phyloP scores from a whole-genome alignment of 2,888 invertebrate species.

The Pedicia rivosa region DNA sequence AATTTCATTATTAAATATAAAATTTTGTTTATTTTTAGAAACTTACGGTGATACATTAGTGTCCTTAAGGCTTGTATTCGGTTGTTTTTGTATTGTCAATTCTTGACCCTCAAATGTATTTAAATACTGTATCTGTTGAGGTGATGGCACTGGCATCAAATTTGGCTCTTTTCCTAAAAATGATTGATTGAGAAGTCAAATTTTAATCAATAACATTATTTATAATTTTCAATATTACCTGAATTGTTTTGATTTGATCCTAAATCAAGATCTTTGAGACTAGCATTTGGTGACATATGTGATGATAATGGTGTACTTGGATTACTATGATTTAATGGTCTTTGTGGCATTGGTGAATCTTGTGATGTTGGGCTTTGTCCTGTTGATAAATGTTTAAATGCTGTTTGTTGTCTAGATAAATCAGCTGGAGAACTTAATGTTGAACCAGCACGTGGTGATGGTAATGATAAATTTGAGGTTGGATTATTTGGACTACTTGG shows the following conservation, averaged over 20 bases:
- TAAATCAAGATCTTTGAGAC: slow-evolving; percentile 26
- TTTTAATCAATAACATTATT: neutral
- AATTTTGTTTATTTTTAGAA: slow-evolving; percentile 9
- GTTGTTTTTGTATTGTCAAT: slow-evolving; percentile 89
- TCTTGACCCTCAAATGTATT: slow-evolving; percentile 95
- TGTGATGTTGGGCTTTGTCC: slow-evolving; percentile 22
- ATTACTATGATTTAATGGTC: slow-evolving; percentile 44
- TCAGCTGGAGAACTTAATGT: slow-evolving; percentile 52
- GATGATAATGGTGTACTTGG: slow-evolving; percentile 54
- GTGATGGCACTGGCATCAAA: slow-evolving; percentile 90
- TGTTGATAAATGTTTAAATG: slow-evolving; percentile 4
- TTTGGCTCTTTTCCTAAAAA: slow-evolving; percentile 59
- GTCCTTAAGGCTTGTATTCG: slow-evolving; percentile 61
- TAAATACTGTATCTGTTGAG: slow-evolving; percentile 90
- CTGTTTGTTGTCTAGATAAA: slow-evolving; percentile 22
- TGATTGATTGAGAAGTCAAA: neutral
- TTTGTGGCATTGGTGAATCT: slow-evolving; percentile 36
- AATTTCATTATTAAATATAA: slow-evolving; percentile 1
- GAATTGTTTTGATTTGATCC: slow-evolving; percentile 11
- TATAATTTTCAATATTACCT: slow-evolving; percentile 6
- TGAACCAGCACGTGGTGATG: slow-evolving; percentile 55
- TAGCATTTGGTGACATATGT: slow-evolving; percentile 40
- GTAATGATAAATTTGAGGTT: slow-evolving; percentile 51
- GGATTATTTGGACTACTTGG: slow-evolving; percentile 57
- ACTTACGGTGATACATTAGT: slow-evolving; percentile 41